Base-by-base conservation (phyloP, 2,797 vertebrate genomes). In the Esox masquinongy region DNA sequence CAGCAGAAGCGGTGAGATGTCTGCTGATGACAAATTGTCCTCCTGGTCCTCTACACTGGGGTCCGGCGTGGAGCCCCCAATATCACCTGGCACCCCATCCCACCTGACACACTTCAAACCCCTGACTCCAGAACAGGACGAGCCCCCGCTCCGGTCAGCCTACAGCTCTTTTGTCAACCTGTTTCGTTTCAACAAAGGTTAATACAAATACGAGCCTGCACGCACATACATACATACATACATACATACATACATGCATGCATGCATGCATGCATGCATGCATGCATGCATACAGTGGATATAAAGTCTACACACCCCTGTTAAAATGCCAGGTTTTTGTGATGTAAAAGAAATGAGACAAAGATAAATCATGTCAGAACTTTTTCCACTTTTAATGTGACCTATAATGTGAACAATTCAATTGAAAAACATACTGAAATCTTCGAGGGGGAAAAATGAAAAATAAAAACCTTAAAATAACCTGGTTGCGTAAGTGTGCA, bases 81-180 rank as follows among this genome's bases (percentile, higher is more conserved):
- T 94, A 81, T 94, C 93, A 0, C 95, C 96, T 15, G 80, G 89
- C 36, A 99, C 97, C 86, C 97, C 97, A 0, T 98, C 97, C 82
- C 98, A 97, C 83, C 94, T 99, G 79, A 99, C 98, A 24, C 98
- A 99, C 84, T 99, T 99, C 91, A 99, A 99, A 78, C 97, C 98
- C 0, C 90, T 99, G 90, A 98, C 96, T 43, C 98, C 98, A 0
- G 98, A 99, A 87, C 97, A 97, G 90, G 98, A 99, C 22, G 98
- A 99, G 47, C 98, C 97, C 1, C 94, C 98, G 0, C 96, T 99
- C 77, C 97, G 97, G 83, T 99, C 98, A 0, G 97, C 98, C 0
- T 99, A 99, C 92, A 99, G 98, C 87, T 99, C 98, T 53, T 98
- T 99, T 72, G 97, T 99, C 90, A 99, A 94, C 90, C 95, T 99